phyloP scores from a whole-genome alignment of 2,888 invertebrate genomes.

The Toxonevra muliebris region DNA sequence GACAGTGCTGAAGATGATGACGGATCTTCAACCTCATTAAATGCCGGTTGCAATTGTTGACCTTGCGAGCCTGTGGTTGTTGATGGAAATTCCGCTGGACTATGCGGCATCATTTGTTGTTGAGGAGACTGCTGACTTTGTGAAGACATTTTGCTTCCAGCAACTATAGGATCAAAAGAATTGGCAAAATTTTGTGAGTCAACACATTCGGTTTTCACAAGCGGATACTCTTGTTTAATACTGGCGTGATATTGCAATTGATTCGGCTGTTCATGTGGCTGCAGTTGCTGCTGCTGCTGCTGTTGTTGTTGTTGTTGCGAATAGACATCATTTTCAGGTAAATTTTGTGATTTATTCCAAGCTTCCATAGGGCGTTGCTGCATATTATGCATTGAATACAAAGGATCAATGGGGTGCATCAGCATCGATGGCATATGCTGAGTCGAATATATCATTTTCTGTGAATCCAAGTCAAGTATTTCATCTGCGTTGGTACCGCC shows the following conservation, averaged over 20 bases:
- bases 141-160: slow-evolving; percentile 22
- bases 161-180: slow-evolving; percentile 51
- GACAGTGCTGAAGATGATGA: slow-evolving; percentile 71
- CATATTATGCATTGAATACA: slow-evolving; percentile 41
- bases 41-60: slow-evolving; percentile 52
- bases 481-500: slow-evolving; percentile 65
- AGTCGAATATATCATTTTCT: slow-evolving; percentile 76
- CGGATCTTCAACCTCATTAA: slow-evolving; percentile 71
- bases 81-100: slow-evolving; percentile 63
- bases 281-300: slow-evolving; percentile 18
- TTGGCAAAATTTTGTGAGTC: slow-evolving; percentile 50
- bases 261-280: slow-evolving; percentile 38
- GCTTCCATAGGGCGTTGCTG: slow-evolving; percentile 49
- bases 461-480: slow-evolving; percentile 86
- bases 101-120: slow-evolving; percentile 47
- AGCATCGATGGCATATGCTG: neutral
- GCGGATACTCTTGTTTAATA: slow-evolving; percentile 65
- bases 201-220: slow-evolving; percentile 56
- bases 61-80: slow-evolving; percentile 59
- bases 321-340: slow-evolving; percentile 39
- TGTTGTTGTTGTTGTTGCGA: slow-evolving; percentile 53
- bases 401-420: slow-evolving; percentile 41
- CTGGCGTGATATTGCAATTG: neutral
- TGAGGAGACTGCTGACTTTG: slow-evolving; percentile 17
- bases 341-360: neutral